Conservation (phyloP, 2,888 invertebrate genomes). For the Panopea generosa region DNA sequence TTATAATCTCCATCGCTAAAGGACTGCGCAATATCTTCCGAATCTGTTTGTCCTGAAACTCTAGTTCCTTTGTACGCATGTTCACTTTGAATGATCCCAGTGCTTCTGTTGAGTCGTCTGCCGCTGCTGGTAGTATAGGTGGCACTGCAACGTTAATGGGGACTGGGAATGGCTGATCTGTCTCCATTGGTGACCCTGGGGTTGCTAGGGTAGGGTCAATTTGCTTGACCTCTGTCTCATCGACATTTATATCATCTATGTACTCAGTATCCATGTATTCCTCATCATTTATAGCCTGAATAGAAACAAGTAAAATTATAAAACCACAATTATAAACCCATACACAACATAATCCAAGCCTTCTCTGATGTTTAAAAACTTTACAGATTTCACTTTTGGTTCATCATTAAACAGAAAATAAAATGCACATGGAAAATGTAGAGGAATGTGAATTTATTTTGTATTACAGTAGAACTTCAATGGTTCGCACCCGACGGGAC, state of each 20-base stretch:
- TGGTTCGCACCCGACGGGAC: no score
- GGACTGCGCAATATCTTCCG: constrained; percentile 53
- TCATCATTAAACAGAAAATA: no score
- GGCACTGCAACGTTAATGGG: neutral
- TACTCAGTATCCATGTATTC: constrained; percentile 47
- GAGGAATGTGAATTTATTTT: no score
- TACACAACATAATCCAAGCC: neutral
- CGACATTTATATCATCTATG: constrained; percentile 40
- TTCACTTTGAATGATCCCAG: no score
- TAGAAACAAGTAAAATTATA: constrained; percentile 3
- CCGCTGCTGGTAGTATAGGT: constrained; percentile 1
- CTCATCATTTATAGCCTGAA: constrained; percentile 48
- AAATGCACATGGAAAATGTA: no score
- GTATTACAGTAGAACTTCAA: no score
- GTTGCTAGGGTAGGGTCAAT: no score
- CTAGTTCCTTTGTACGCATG: no score
- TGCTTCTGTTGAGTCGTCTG: no score
- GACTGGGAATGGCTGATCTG: neutral
- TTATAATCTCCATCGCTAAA: constrained; percentile 44
- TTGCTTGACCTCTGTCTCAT: no score
- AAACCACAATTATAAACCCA: neutral
- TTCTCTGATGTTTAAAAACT: neutral
- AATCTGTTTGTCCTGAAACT: constrained; percentile 34
- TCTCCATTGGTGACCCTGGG: no score
- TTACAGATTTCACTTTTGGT: neutral